A percentile compares a stretch with the other conserved stretches of the same genome.
These are phyloP conservation scores for Rhyacophila evoluta DNA, from an alignment of 2,888 invertebrate genomes.

Conservation along the genomic window DNA sequence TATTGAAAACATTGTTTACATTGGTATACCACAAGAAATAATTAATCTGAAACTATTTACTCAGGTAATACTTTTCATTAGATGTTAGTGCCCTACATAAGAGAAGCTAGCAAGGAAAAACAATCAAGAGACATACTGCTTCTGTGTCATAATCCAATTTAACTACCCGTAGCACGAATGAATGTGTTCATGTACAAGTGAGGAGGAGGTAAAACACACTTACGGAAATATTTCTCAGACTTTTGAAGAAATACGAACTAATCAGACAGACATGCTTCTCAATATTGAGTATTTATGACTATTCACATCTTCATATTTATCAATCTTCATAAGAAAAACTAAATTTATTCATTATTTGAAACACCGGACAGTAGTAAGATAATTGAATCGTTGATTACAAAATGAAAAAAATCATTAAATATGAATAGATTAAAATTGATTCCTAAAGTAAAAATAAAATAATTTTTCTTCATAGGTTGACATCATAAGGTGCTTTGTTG, in stretches of 20 bases:
- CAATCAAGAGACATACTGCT: background rate
- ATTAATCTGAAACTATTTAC: background rate
- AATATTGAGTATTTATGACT: no score
- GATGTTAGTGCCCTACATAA: conserved; percentile 2
- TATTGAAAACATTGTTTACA: no score
- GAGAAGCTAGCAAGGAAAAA: background rate
- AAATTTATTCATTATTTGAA: no score
- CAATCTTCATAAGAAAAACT: background rate
- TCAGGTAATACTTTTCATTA: background rate
- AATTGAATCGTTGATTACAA: no score
- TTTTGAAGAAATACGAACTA: background rate
- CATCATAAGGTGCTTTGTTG: no score
- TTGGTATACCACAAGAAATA: background rate
- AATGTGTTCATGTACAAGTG: background rate
- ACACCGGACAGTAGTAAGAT: no score
- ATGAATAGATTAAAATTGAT: no score
- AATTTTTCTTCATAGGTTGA: no score
- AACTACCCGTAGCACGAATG: background rate
- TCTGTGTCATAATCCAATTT: conserved; percentile 42
- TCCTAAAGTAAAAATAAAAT: no score
- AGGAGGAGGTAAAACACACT: background rate
- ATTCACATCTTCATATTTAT: background rate
- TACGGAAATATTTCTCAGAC: background rate
- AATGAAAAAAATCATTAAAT: no score
- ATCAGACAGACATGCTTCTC: background rate